Percentiles rank a stretch among this genome's conserved stretches.
phyloP scores from a whole-genome alignment of 2,888 invertebrate genomes.

The Tiphia femorata region DNA sequence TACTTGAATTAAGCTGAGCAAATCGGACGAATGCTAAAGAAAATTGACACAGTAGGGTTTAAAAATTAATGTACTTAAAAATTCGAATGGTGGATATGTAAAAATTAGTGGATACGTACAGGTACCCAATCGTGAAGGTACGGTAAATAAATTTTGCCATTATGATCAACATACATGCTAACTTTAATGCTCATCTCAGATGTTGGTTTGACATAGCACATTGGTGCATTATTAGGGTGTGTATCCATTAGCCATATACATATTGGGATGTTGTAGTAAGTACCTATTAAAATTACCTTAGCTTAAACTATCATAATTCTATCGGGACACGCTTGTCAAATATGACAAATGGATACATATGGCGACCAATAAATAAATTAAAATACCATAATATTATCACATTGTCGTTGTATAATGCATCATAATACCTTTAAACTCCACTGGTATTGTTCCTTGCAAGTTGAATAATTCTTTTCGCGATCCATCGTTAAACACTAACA shows the following conservation, averaged over 20 bases:
- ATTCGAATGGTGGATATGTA: constrained; percentile 2
- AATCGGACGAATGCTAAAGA: constrained; percentile 80
- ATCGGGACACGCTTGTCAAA: too few relatives aligned
- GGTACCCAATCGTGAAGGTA: constrained; percentile 95
- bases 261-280: constrained; percentile 95
- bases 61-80: not conserved
- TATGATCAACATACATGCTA: constrained; percentile 93
- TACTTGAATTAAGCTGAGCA: constrained; percentile 89
- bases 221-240: constrained; percentile 96
- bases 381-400: not conserved
- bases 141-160: constrained; percentile 96
- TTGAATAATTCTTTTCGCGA: constrained; percentile 83
- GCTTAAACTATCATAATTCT: too few relatives aligned
- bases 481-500: constrained; percentile 90
- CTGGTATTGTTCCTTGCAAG: constrained; percentile 93
- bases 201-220: constrained; percentile 95
- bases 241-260: constrained; percentile 97
- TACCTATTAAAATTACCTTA: too few relatives aligned
- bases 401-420: not conserved
- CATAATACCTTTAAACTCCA: constrained; percentile 83
- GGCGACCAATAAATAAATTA: not conserved
- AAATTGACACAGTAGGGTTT: not conserved
- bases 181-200: constrained; percentile 95
- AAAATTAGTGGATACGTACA: constrained; percentile 72
- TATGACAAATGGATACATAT: not conserved